A percentile compares a stretch with the other conserved stretches of the same genome.
Evolutionary conservation across 2,113 vertebrate genomes (phyloP).

Genomic region (Limanda limanda): DNA sequence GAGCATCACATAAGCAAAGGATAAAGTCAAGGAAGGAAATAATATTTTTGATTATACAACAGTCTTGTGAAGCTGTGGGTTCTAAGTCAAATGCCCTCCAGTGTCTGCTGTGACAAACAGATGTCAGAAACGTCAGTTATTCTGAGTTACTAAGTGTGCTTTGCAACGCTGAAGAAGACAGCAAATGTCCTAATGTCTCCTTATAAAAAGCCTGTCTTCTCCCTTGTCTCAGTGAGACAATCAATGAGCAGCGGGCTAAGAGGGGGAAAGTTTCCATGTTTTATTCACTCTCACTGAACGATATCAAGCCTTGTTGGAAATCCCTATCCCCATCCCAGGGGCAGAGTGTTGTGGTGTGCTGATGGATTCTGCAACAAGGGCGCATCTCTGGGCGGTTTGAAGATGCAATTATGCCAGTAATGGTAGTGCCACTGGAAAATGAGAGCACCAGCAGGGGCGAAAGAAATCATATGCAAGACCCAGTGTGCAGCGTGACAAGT

Average conservation of each 20-base stretch:
- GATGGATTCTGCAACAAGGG: slow-evolving; percentile 75
- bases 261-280: slow-evolving; percentile 56
- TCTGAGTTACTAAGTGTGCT: background rate
- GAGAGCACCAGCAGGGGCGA: slow-evolving; percentile 70
- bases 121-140: background rate
- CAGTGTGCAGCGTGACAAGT: slow-evolving; percentile 52
- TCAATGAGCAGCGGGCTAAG: slow-evolving; percentile 27
- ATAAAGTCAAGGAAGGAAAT: background rate
- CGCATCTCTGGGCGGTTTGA: slow-evolving; percentile 60
- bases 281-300: slow-evolving; percentile 60
- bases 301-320: slow-evolving; percentile 58
- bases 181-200: background rate
- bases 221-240: slow-evolving; percentile 27
- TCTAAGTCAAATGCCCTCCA: slow-evolving; percentile 16
- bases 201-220: slow-evolving; percentile 18
- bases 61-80: background rate
- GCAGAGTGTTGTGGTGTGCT: slow-evolving; percentile 58
- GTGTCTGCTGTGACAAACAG: slow-evolving; percentile 2
- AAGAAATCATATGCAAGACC: slow-evolving; percentile 58
- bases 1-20: slow-evolving; percentile 33
- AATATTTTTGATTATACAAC: background rate
- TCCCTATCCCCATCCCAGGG: slow-evolving; percentile 49
- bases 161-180: background rate
- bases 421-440: slow-evolving; percentile 61
- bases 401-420: slow-evolving; percentile 74